A percentile compares a stretch with the other conserved stretches of the same genome.
phyloP scores from a whole-genome alignment of 1,140 invertebrate species.

The Drosophila sucinea region DNA sequence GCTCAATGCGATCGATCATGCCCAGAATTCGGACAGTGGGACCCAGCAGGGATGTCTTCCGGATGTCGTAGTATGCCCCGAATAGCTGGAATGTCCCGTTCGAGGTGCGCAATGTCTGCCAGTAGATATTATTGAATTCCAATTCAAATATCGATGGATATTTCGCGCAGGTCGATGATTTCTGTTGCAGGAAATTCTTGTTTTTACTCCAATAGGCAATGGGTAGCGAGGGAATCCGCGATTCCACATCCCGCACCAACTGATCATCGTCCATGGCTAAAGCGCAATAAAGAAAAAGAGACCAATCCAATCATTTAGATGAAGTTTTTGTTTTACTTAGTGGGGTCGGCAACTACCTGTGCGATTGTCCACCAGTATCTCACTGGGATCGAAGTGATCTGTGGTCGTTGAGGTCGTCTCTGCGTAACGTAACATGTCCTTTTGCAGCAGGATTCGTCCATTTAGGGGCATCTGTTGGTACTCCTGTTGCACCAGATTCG shows the following conservation, averaged over 20 bases:
- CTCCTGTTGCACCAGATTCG: slow-evolving; percentile 76
- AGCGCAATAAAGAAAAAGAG: neutral
- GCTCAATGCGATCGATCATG: slow-evolving; percentile 95
- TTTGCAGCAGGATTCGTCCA: slow-evolving; percentile 78
- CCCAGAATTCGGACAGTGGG: slow-evolving; percentile 93
- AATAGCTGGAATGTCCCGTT: slow-evolving; percentile 95
- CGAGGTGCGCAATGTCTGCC: slow-evolving; percentile 91
- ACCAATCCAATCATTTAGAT: too few relatives aligned
- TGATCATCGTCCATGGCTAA: slow-evolving; percentile 87
- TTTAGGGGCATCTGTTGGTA: slow-evolving; percentile 72
- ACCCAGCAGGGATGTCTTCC: slow-evolving; percentile 89
- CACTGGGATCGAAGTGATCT: slow-evolving; percentile 78
- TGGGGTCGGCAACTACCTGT: slow-evolving; percentile 57
- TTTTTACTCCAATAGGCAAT: slow-evolving; percentile 92
- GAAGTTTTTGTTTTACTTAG: too few relatives aligned
- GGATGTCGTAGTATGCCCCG: slow-evolving; percentile 93
- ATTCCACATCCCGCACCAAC: slow-evolving; percentile 90
- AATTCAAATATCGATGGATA: slow-evolving; percentile 94
- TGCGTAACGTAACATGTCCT: slow-evolving; percentile 72
- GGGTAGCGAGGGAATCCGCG: slow-evolving; percentile 90
- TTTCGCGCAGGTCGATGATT: slow-evolving; percentile 89
- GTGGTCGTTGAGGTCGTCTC: slow-evolving; percentile 82
- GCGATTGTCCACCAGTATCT: slow-evolving; percentile 82
- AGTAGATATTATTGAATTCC: slow-evolving; percentile 96
- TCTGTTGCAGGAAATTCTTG: slow-evolving; percentile 87